These are phyloP conservation scores for Laothoe populi DNA, from an alignment of 2,888 invertebrate genomes.

Conservation along the genomic window DNA sequence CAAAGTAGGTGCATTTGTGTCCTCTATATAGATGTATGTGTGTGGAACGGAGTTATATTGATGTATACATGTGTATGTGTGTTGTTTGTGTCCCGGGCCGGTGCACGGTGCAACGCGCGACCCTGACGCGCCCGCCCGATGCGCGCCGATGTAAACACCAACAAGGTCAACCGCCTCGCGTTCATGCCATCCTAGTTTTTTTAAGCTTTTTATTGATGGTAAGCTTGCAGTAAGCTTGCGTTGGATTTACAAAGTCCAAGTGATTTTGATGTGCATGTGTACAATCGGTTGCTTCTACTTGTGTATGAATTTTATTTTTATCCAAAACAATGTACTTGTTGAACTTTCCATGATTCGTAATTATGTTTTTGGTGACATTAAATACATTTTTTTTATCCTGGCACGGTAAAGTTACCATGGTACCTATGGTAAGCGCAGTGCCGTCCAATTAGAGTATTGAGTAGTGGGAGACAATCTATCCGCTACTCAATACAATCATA, in stretches of 20 bases:
- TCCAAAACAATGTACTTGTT: neutral
- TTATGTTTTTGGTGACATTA: neutral
- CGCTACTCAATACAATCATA: no score
- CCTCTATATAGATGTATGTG: neutral
- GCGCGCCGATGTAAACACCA: constrained; percentile 71
- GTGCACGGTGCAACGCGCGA: constrained; percentile 68
- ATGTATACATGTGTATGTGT: constrained; percentile 63
- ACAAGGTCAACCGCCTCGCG: constrained; percentile 77
- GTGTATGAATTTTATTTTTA: no score
- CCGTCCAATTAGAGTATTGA: no score
- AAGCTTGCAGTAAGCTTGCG: constrained; percentile 15
- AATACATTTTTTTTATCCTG: neutral
- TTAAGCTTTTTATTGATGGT: constrained; percentile 50
- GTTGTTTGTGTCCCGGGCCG: constrained; percentile 74
- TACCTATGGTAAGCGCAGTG: no score
- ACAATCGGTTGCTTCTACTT: no score
- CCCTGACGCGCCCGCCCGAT: constrained; percentile 73
- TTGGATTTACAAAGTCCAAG: constrained; percentile 33
- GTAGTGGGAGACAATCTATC: no score
- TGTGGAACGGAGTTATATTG: constrained; percentile 52
- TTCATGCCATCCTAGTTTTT: constrained; percentile 40
- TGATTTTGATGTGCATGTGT: constrained; percentile 17
- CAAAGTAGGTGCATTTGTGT: neutral
- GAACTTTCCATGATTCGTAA: neutral
- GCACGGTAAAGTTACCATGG: no score